Conservation (phyloP, 2,113 vertebrate genomes). For the Pongo abelii region DNA sequence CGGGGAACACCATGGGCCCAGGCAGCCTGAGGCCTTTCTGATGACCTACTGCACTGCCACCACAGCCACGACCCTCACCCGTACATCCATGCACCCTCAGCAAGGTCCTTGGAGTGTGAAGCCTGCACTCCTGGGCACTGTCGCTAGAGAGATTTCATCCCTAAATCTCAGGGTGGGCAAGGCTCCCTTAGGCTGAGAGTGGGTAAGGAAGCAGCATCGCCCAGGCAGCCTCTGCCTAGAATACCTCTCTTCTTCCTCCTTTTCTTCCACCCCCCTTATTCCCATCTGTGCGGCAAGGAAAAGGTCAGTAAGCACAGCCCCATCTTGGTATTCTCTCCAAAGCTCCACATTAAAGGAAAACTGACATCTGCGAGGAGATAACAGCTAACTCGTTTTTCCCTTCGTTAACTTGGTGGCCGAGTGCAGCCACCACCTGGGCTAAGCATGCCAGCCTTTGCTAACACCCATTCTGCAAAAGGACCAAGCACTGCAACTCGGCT, state of each 20-base stretch:
- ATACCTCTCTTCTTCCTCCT: neutral
- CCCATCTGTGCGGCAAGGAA: conserved; percentile 44
- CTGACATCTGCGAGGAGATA: conserved; percentile 53
- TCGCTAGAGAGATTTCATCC: neutral
- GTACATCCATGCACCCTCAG: neutral
- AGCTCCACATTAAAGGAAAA: conserved; percentile 61
- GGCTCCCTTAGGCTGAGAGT: neutral
- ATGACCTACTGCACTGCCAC: neutral
- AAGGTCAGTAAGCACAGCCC: conserved; percentile 70
- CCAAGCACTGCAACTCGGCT: neutral
- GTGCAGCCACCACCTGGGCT: neutral
- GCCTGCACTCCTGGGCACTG: neutral
- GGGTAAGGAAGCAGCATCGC: fast-evolving
- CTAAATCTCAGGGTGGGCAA: fast-evolving
- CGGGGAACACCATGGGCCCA: fast-evolving
- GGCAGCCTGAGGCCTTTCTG: neutral
- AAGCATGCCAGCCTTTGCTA: neutral
- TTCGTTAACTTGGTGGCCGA: conserved; percentile 37
- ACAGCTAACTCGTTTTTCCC: conserved; percentile 65
- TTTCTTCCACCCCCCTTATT: neutral
- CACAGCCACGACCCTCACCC: fast-evolving
- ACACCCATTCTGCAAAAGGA: neutral
- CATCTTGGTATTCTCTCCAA: conserved; percentile 53
- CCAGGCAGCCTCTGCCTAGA: neutral
- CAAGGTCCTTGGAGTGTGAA: neutral